These are phyloP conservation scores for Apostichopus japonicus DNA, from an alignment of 35 echinoderm and acorn worm genomes.

Conservation along the genomic window DNA sequence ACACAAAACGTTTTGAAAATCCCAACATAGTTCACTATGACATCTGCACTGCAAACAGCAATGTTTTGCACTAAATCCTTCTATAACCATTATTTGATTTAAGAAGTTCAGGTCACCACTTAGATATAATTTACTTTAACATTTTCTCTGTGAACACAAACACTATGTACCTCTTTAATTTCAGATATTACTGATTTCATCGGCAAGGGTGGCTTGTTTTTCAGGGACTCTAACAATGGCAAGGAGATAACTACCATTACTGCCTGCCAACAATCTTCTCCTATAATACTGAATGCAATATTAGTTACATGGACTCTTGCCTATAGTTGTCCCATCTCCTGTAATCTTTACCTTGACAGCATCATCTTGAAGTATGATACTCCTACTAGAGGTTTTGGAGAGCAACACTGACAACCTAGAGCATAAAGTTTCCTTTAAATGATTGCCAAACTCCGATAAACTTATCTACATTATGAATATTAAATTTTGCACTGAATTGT, in stretches of 20 bases:
- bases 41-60: not conserved
- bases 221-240: too few relatives aligned
- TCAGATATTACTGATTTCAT: too few relatives aligned
- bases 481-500: not conserved
- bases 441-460: constrained; percentile 24
- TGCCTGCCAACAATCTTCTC: constrained; percentile 51
- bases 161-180: too few relatives aligned
- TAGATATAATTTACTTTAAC: too few relatives aligned
- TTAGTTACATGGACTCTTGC: constrained; percentile 54
- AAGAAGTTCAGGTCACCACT: too few relatives aligned
- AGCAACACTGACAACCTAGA: constrained; percentile 21
- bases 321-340: constrained; percentile 66
- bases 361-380: constrained; percentile 44
- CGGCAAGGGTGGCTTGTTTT: too few relatives aligned
- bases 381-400: too few relatives aligned
- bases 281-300: too few relatives aligned
- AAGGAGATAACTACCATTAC: constrained; percentile 65
- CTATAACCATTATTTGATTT: constrained; percentile 24
- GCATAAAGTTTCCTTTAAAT: constrained; percentile 29
- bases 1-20: constrained; percentile 11
- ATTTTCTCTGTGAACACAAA: too few relatives aligned
- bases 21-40: not conserved
- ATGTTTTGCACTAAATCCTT: constrained; percentile 14
- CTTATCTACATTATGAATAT: constrained; percentile 30
- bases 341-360: constrained; percentile 53